Evolutionary conservation across 2,113 vertebrate species (phyloP), one percentile per base, ranked within the genome.

Genomic region (Paedocypris sp.): DNA sequence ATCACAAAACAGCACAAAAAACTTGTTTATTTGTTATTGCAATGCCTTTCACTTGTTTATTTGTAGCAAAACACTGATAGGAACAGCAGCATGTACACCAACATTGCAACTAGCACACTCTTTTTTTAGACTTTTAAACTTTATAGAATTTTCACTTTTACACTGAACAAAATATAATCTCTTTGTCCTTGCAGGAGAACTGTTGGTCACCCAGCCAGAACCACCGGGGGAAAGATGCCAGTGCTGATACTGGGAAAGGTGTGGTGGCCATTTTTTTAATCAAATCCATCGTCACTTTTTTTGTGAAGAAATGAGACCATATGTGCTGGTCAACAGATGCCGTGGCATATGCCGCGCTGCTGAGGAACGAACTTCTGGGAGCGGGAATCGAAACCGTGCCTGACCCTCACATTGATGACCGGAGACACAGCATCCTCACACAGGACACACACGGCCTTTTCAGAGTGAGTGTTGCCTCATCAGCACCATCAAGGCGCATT

Each of bases 171-270:
- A n/a, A n/a, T n/a, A n/a, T n/a, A n/a, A n/a, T n/a, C n/a, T n/a
- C n/a, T n/a, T n/a, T n/a, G n/a, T n/a, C n/a, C n/a, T n/a, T n/a
- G n/a, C n/a, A 87, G 85, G 85, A 88, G 68, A 88, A 88, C 78
- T 85, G 81, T 36, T 81, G 76, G 70, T 86, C 83, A 35, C 85
- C 84, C 4, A 80, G 69, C 62, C 86, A 86, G 76, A 88, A 80
- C 74, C 83, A 82, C 2, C 82, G 83, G 68, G 74, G 81, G 1
- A 88, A 87, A 60, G 86, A 88, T 19, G 73, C 83, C 25, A 75
- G 75, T 50, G 66, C 86, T 31, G 87, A 88, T 41, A 83, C 81
- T 0, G 85, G 86, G 67, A 88, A 87, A 86, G 86, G 86, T 88
- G 36, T 41, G 62, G 59, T 51, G n/a, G n/a, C n/a, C 6, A 33